phyloP scores from a whole-genome alignment of 2,113 vertebrate species.

The Chionomys nivalis region DNA sequence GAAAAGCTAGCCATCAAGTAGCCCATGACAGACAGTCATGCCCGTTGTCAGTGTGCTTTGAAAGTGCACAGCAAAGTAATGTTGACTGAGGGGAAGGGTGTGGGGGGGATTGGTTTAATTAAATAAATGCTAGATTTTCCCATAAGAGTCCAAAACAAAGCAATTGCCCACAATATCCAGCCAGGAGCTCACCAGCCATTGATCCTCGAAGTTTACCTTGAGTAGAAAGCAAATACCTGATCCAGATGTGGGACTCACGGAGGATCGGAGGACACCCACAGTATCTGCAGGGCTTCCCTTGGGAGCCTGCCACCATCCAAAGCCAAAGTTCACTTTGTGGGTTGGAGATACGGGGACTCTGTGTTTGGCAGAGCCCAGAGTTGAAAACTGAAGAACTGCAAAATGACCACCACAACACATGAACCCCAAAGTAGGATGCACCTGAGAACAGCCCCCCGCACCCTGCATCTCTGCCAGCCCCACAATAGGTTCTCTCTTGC shows the following conservation, averaged over 20 bases:
- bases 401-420: not conserved
- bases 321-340: not conserved
- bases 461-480: fast-evolving
- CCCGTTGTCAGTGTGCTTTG: not conserved
- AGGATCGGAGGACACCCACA: not conserved
- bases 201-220: not conserved
- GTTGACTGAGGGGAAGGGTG: not conserved
- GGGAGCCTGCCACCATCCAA: not conserved
- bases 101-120: not conserved
- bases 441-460: fast-evolving
- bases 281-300: too few species aligned
- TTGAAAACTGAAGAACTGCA: not conserved
- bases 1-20: not conserved
- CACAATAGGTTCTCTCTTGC: fast-evolving
- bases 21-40: fast-evolving
- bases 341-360: fast-evolving
- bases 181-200: not conserved
- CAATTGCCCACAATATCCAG: not conserved
- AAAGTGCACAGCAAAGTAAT: not conserved
- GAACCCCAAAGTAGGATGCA: not conserved
- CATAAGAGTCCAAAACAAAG: not conserved
- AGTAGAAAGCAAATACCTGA: not conserved
- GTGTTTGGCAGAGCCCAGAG: too few species aligned
- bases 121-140: not conserved
- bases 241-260: not conserved